phyloP scores from a whole-genome alignment of 2,113 vertebrate species.

The Gambusia holbrooki region DNA sequence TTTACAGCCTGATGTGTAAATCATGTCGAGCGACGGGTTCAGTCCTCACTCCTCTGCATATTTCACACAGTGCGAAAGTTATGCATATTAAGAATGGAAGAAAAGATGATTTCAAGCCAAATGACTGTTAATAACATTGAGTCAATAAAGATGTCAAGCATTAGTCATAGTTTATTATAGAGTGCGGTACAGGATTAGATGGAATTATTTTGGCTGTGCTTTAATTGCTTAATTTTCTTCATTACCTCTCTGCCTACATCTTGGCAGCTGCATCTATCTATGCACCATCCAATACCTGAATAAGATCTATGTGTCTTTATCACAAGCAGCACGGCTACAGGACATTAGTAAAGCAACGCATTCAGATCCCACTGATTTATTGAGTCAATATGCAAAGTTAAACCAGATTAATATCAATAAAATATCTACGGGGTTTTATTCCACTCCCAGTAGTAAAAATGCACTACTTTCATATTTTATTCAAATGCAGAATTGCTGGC shows the following conservation, averaged over 20 bases:
- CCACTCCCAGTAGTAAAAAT: no score
- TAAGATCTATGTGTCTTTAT: constrained; percentile 2
- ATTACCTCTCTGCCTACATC: constrained; percentile 19
- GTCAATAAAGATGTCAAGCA: constrained; percentile 24
- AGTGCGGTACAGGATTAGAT: constrained; percentile 30
- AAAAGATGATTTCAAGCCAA: constrained; percentile 11
- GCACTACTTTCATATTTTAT: no score
- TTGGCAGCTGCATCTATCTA: constrained; percentile 1
- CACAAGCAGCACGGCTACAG: background rate
- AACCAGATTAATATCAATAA: no score
- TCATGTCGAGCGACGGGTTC: constrained; percentile 9
- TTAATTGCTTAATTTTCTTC: constrained; percentile 35
- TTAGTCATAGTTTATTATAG: constrained; percentile 44
- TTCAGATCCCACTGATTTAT: background rate
- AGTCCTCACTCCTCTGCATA: background rate
- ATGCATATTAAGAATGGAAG: constrained; percentile 1
- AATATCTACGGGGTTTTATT: no score
- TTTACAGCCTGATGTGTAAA: constrained; percentile 38
- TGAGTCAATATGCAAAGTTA: background rate
- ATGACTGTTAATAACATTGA: constrained; percentile 18
- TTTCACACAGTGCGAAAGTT: constrained; percentile 11
- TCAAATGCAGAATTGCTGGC: no score
- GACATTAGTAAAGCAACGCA: background rate
- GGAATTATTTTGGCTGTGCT: constrained; percentile 26
- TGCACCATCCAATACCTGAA: constrained; percentile 25